Evolutionary conservation across 2,113 vertebrate genomes (phyloP).

Genomic region (Salminus brasiliensis): DNA sequence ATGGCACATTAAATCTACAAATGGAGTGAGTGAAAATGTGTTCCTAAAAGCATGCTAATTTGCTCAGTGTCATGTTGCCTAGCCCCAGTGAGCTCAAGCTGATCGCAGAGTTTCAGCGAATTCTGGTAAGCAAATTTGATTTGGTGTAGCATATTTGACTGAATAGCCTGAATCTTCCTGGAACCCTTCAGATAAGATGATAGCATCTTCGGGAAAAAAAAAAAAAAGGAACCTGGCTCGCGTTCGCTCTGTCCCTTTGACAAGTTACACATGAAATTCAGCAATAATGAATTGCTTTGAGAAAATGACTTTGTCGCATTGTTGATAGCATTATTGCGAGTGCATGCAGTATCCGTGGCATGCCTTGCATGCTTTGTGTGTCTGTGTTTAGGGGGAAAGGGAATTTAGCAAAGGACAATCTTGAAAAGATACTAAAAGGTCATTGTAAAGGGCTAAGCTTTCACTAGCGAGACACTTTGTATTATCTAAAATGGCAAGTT

Average conservation of each 20-base stretch:
- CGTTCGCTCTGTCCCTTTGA: too few relatives aligned
- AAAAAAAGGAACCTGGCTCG: too few relatives aligned
- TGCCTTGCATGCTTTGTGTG: neutral
- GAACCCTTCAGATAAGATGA: neutral
- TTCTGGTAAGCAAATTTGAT: neutral
- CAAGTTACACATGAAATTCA: neutral
- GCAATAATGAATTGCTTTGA: neutral
- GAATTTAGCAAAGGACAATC: neutral
- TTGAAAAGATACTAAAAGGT: neutral
- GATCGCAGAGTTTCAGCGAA: neutral
- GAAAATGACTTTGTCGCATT: neutral
- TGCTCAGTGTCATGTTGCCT: neutral
- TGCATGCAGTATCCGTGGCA: neutral
- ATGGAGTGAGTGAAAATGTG: conserved; percentile 1
- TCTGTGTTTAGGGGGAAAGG: neutral
- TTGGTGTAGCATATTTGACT: neutral
- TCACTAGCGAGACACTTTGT: too few relatives aligned
- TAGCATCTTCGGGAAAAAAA: too few relatives aligned
- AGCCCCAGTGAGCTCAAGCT: neutral
- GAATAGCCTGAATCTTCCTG: neutral
- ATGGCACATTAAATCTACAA: conserved; percentile 1
- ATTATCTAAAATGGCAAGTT: too few relatives aligned
- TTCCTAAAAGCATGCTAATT: conserved; percentile 1
- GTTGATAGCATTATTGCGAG: neutral
- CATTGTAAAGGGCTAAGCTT: too few relatives aligned